Evolutionary conservation across 1,140 invertebrate species (phyloP), one percentile per base, ranked within the genome.

Genomic region (Drosophila baimaii): DNA sequence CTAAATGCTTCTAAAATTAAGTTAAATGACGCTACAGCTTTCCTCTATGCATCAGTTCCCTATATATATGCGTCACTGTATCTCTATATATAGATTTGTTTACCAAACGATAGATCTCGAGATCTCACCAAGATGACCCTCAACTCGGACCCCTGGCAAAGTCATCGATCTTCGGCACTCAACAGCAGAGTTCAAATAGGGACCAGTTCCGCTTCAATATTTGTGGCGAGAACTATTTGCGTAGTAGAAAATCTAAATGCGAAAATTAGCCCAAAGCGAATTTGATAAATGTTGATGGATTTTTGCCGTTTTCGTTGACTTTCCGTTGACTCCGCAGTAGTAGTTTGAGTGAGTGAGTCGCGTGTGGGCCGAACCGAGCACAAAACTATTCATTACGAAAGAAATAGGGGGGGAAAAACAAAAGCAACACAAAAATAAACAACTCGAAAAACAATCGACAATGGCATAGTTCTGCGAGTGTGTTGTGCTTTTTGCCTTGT

Each of bases 311-410:
- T 74, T 68, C 55, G 78, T 59, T 81, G 73, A 55, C 51, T 77
- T 63, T 64, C 17, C 23, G 54, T 19, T 58, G 17, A 21, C 25
- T 41, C 15, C 17, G 27, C n/a, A 5, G 9, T 5, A 37, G 44
- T 46, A 61, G n/a, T n/a, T n/a, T n/a, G n/a, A n/a, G n/a, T n/a
- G n/a, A n/a, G 59, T 56, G 72, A 68, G 63, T 81, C 69, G 79
- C 79, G 79, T 81, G 79, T 81, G 79, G 79, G 79, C 54, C 71
- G 61, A 77, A 65, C 70, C n/a, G 33, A 65, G 58, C 62, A 61
- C 73, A 75, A 73, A 73, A 81, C 61, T 77, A 63, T 76, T 81
- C 58, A 68, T 73, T 81, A 77, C 61, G 54, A 59, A 54, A 69
- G 35, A 63, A 51, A 65, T 39, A 73, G 46, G 27, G 31, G 31